Evolutionary conservation across 2,888 invertebrate species (phyloP).

Genomic region (Eupithecia inturbata): DNA sequence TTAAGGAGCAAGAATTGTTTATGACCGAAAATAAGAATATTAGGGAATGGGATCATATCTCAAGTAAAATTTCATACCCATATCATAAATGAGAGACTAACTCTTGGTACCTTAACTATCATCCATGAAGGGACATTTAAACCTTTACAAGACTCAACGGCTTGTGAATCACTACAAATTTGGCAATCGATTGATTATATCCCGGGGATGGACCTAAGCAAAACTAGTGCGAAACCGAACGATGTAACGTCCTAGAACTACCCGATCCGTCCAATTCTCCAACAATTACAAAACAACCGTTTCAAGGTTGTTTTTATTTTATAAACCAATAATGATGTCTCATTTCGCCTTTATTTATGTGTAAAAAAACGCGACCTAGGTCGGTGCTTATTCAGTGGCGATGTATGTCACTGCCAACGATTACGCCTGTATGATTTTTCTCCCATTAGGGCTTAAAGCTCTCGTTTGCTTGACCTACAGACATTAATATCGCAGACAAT

Average conservation of each 20-base stretch:
- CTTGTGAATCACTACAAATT: background rate
- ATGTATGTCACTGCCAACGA: constrained; percentile 77
- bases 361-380: constrained; percentile 62
- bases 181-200: background rate
- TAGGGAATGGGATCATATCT: background rate
- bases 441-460: constrained; percentile 61
- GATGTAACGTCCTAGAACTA: background rate
- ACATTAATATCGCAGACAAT: constrained; percentile 28
- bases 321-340: constrained; percentile 43
- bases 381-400: constrained; percentile 63
- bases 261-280: background rate
- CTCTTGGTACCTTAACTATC: background rate
- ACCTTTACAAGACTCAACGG: background rate
- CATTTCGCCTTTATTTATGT: constrained; percentile 66
- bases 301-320: constrained; percentile 10
- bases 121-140: background rate
- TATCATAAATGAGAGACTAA: background rate
- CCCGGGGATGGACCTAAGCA: background rate
- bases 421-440: constrained; percentile 68
- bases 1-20: constrained; percentile 14
- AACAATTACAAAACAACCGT: background rate
- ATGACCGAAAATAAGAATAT: constrained; percentile 12
- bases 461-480: constrained; percentile 56
- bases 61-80: background rate
- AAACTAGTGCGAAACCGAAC: background rate